Percentiles rank a stretch among this genome's conserved stretches.
Evolutionary conservation across 35 echinoderm and acorn worm genomes (phyloP).

Genomic region (Nesometra sesokonis): DNA sequence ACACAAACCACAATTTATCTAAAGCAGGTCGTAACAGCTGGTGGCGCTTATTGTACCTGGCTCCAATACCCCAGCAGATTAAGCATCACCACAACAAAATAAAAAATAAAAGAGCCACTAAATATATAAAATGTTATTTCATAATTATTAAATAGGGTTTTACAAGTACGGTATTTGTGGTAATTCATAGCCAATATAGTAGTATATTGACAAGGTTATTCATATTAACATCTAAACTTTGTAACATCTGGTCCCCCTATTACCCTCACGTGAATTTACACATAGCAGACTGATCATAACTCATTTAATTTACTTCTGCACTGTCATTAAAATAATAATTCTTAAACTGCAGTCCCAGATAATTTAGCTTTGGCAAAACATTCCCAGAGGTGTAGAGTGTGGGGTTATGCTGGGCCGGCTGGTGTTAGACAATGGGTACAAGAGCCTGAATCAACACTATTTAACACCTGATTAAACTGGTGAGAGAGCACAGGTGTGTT

Average conservation of each 20-base stretch:
- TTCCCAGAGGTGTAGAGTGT: neutral
- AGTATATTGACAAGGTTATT: neutral
- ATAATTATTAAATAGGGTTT: neutral
- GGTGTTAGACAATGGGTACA: neutral
- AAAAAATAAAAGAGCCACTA: too few relatives aligned
- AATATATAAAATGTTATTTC: neutral
- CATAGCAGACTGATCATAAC: neutral
- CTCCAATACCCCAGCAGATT: too few relatives aligned
- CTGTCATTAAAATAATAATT: neutral
- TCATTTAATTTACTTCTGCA: neutral
- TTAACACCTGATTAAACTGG: neutral
- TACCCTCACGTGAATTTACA: neutral
- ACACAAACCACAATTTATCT: too few relatives aligned
- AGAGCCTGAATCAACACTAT: neutral
- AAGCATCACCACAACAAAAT: too few relatives aligned
- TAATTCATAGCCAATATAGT: neutral
- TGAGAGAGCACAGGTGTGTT: neutral
- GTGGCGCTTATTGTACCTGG: too few relatives aligned
- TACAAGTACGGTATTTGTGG: neutral
- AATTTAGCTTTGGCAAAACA: neutral
- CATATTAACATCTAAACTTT: neutral
- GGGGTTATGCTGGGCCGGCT: neutral
- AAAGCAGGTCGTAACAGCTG: too few relatives aligned
- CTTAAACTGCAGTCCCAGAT: neutral
- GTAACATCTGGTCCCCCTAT: neutral